These are phyloP conservation scores for Taxidea taxus DNA, from an alignment of 2,113 vertebrate genomes.

Conservation along the genomic window DNA sequence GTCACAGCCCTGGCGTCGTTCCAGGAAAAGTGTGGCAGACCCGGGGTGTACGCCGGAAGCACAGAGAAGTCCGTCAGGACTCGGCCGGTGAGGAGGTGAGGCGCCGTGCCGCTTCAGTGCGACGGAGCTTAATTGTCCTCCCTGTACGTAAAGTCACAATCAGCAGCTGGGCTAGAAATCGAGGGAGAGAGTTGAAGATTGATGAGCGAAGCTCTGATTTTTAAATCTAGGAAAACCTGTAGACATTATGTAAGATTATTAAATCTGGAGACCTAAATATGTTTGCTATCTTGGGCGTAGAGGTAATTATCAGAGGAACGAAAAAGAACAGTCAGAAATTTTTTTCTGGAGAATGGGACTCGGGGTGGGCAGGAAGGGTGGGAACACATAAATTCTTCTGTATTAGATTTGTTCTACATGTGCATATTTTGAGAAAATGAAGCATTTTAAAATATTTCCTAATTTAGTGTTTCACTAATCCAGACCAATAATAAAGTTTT, in stretches of 20 bases:
- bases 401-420: neutral
- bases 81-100: neutral
- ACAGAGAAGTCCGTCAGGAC: neutral
- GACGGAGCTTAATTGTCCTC: neutral
- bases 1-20: neutral
- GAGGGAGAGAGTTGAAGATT: neutral
- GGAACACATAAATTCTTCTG: neutral
- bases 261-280: neutral
- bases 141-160: neutral
- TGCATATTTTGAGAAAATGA: neutral
- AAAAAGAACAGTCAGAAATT: neutral
- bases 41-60: neutral
- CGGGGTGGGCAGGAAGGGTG: neutral
- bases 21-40: neutral
- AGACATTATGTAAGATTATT: neutral
- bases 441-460: neutral
- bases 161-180: neutral
- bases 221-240: neutral
- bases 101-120: rapidly evolving
- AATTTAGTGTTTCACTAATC: neutral
- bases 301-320: neutral
- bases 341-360: neutral
- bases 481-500: neutral
- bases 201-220: neutral
- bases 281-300: neutral